Evolutionary conservation across 2,888 invertebrate genomes (phyloP).

Genomic region (Gasteruption jaculator): DNA sequence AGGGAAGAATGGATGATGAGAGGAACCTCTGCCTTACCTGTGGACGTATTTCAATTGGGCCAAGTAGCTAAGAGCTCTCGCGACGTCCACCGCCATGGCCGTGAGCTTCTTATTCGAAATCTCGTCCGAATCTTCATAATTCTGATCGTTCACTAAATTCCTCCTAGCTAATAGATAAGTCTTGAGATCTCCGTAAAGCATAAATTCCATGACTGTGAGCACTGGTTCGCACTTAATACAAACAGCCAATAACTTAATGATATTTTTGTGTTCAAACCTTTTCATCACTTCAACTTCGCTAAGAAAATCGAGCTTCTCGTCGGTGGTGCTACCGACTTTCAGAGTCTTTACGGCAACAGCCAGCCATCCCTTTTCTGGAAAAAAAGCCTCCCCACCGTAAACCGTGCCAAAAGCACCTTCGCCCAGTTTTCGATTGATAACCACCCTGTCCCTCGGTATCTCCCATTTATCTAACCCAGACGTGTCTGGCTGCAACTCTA

Average conservation of each 20-base stretch:
- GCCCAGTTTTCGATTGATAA: constrained; percentile 79
- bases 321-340: constrained; percentile 75
- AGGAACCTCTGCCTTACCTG: constrained; percentile 50
- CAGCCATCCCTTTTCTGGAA: constrained; percentile 69
- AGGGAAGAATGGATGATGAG: neutral
- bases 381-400: constrained; percentile 82
- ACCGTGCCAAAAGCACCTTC: constrained; percentile 92
- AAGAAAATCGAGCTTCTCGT: constrained; percentile 86
- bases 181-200: constrained; percentile 89
- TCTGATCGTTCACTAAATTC: constrained; percentile 68
- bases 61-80: constrained; percentile 79
- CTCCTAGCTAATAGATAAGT: constrained; percentile 81
- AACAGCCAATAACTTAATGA: constrained; percentile 79
- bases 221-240: constrained; percentile 84
- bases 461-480: constrained; percentile 80
- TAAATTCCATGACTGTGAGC: constrained; percentile 90
- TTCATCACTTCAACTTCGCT: constrained; percentile 95
- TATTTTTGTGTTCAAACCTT: constrained; percentile 84
- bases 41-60: constrained; percentile 84
- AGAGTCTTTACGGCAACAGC: constrained; percentile 87
- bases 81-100: constrained; percentile 82
- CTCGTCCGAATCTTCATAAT: constrained; percentile 67
- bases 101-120: constrained; percentile 77
- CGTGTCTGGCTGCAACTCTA: constrained; percentile 56
- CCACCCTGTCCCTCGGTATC: constrained; percentile 76